Conservation (phyloP, 2,113 vertebrate species). For the Clarias macrocephalus region DNA sequence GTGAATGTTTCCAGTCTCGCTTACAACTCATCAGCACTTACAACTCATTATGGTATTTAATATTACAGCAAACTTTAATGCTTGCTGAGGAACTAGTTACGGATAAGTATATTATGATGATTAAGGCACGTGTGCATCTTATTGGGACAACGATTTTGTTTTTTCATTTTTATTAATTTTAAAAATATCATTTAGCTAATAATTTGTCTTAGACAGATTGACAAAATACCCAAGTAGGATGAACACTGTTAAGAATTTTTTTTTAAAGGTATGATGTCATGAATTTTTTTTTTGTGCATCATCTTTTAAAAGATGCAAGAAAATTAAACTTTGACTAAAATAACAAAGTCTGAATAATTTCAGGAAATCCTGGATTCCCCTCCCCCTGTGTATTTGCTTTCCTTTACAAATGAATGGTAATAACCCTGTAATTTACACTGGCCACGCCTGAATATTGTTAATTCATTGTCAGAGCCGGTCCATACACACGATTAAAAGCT, state of each 20-base stretch:
- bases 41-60: background rate
- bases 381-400: background rate
- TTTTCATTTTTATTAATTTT: too few relatives aligned
- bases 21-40: too few relatives aligned
- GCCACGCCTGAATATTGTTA: background rate
- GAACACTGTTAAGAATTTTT: background rate
- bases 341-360: background rate
- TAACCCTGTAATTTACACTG: background rate
- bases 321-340: too few relatives aligned
- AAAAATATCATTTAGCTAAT: background rate
- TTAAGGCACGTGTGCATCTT: background rate
- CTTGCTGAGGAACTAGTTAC: background rate
- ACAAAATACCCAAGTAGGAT: background rate
- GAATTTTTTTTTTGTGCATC: too few relatives aligned
- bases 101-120: too few relatives aligned
- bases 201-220: background rate
- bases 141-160: background rate
- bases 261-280: too few relatives aligned
- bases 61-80: background rate
- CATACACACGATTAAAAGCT: background rate
- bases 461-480: background rate
- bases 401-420: background rate
- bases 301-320: background rate
- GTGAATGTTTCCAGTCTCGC: too few relatives aligned
- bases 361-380: background rate